Base-by-base conservation (phyloP, 2,888 invertebrate genomes). In the Eupithecia pulchellata region DNA sequence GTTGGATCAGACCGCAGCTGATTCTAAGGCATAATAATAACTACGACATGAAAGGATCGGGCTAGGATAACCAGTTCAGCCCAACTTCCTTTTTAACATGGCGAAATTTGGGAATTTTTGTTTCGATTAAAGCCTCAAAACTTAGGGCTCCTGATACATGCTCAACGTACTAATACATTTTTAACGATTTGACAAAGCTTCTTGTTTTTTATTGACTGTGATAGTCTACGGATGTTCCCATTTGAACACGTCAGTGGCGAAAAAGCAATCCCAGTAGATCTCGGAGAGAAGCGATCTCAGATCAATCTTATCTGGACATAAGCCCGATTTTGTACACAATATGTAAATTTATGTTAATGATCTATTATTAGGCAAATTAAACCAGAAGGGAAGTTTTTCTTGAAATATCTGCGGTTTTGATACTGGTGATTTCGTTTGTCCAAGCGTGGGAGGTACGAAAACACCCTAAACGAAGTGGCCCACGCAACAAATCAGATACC, bases 1-100 rank as follows among this genome's bases (percentile, higher is more conserved):
- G 47, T 64, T 29, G 5, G 20, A 30, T 42, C 30, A 64, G 30
- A 52, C 52, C 52, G 52, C 47, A 52, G 64, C 42, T 25, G n/a
- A 60, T 25, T 61, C 20, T 6, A 13, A 20, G 11, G 0, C 32
- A 60, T 32, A 17, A 60, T 32, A 17, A 60, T 20, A 32, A 20
- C 61, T 20, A 34, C 60, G 9, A 30, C 60, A 61, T 34, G 34
- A 61, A 20, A 20, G 34, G 13, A 34, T 64, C 47, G 20, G 11
- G 20, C 20, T 47, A 47, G 6, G 6, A n/a, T 17, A 14, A 4
- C 14, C 17, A 57, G 6, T 27, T 27, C n/a, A 34, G 32, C 4
- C 3, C 32, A 14, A 27, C 29, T 57, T 57, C 17, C 47, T 20
- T 20, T 11, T 20, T 11, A 47, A 4, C 47, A 20, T 20, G 47